These are phyloP conservation scores for Leptinotarsa tumamoca DNA, from an alignment of 2,888 invertebrate genomes.

Conservation along the genomic window DNA sequence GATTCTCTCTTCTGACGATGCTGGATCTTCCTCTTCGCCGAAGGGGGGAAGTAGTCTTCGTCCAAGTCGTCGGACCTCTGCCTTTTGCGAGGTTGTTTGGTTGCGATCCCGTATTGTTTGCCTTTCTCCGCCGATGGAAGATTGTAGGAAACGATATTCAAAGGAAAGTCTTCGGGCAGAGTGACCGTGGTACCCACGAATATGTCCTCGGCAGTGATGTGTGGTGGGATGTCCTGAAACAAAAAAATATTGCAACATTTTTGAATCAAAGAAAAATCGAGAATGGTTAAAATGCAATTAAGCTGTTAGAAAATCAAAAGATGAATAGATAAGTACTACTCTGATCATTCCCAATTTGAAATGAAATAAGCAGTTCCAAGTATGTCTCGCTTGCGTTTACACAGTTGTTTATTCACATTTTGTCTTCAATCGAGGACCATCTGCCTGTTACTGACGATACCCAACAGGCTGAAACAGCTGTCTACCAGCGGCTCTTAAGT, in stretches of 20 bases:
- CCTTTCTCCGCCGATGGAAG: background rate
- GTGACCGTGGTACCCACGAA: conserved; percentile 30
- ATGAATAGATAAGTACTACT: no score
- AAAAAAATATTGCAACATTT: conserved; percentile 12
- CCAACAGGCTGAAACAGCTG: no score
- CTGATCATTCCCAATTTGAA: no score
- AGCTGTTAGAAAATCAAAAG: no score
- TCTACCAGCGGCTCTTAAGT: no score
- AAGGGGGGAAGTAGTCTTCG: conserved; percentile 60
- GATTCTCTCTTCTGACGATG: conserved; percentile 36
- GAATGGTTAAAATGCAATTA: no score
- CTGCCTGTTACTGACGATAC: no score
- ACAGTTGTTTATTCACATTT: no score
- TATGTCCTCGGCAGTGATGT: conserved; percentile 41
- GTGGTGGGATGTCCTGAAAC: conserved; percentile 49
- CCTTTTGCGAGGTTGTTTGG: conserved; percentile 45
- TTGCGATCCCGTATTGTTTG: conserved; percentile 34
- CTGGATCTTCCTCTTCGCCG: conserved; percentile 41
- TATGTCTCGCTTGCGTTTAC: no score
- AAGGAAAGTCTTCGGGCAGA: background rate
- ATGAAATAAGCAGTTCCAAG: no score
- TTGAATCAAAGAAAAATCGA: no score
- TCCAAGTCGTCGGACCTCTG: conserved; percentile 54
- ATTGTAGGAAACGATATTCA: background rate
- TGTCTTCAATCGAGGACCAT: no score